Percentiles rank a stretch among this genome's conserved stretches.
phyloP scores from a whole-genome alignment of 2,797 vertebrate species.

The Enteromius trimaculatus region DNA sequence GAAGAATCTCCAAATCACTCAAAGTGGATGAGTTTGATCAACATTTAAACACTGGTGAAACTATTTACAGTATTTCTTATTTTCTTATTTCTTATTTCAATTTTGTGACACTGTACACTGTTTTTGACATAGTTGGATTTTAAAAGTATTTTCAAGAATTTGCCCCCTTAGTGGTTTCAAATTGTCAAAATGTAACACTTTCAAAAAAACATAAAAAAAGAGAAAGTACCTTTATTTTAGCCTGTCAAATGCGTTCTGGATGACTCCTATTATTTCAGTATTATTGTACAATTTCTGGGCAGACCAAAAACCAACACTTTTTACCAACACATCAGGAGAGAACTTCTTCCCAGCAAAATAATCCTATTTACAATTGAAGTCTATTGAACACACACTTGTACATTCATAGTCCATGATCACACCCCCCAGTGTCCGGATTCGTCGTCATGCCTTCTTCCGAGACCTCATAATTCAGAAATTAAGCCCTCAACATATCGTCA shows the following conservation, averaged over 20 bases:
- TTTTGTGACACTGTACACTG: background rate
- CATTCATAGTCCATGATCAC: background rate
- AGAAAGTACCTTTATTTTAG: background rate
- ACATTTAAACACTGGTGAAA: background rate
- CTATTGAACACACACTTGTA: background rate
- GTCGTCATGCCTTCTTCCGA: background rate
- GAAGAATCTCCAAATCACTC: background rate
- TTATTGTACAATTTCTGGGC: background rate
- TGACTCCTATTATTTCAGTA: background rate
- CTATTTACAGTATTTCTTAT: background rate
- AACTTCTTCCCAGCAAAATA: background rate
- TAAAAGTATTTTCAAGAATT: background rate
- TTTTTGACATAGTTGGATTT: background rate
- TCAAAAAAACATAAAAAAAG: background rate
- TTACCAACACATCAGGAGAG: background rate
- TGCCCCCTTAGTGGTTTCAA: background rate
- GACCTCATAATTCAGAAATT: slow-evolving; percentile 25
- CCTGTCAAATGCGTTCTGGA: background rate
- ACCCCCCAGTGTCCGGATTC: background rate
- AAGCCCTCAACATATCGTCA: background rate
- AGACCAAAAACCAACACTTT: background rate
- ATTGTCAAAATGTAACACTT: background rate
- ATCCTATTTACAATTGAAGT: background rate
- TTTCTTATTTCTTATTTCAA: background rate
- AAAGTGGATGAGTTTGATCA: background rate